Conservation (phyloP, 2,797 vertebrate genomes). For the Helostoma temminkii region DNA sequence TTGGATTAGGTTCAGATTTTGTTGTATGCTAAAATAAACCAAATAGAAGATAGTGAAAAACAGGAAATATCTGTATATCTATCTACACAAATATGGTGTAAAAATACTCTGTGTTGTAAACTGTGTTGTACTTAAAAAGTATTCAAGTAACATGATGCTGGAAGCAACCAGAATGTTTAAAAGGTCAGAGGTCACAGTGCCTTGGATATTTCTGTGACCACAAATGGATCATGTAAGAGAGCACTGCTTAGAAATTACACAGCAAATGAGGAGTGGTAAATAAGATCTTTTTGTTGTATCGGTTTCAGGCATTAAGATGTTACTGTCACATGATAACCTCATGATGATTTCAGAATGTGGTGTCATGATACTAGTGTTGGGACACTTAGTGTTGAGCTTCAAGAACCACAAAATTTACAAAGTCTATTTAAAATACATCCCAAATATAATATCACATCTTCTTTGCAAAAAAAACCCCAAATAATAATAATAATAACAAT, state of each 20-base stretch:
- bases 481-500: too few species aligned
- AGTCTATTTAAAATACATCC: not conserved
- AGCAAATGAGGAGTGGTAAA: not conserved
- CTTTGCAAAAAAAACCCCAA: too few species aligned
- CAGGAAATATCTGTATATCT: not conserved
- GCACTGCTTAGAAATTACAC: constrained; percentile 31
- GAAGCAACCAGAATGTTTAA: constrained; percentile 20
- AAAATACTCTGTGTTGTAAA: not conserved
- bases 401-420: constrained; percentile 7
- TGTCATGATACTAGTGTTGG: not conserved
- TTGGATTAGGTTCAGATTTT: not conserved
- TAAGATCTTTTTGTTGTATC: constrained; percentile 28
- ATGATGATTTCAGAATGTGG: not conserved
- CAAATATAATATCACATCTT: not conserved
- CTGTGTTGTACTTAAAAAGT: constrained; percentile 5
- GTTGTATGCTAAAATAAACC: not conserved
- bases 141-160: constrained; percentile 26
- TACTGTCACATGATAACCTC: constrained; percentile 28
- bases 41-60: not conserved
- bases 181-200: constrained; percentile 48
- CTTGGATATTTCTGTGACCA: constrained; percentile 46
- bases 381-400: not conserved
- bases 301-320: constrained; percentile 17
- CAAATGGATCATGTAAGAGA: constrained; percentile 34
- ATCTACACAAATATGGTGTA: not conserved